These are phyloP conservation scores for Pseudocheirus occidentalis DNA, from an alignment of 2,797 vertebrate species.

Conservation along the genomic window DNA sequence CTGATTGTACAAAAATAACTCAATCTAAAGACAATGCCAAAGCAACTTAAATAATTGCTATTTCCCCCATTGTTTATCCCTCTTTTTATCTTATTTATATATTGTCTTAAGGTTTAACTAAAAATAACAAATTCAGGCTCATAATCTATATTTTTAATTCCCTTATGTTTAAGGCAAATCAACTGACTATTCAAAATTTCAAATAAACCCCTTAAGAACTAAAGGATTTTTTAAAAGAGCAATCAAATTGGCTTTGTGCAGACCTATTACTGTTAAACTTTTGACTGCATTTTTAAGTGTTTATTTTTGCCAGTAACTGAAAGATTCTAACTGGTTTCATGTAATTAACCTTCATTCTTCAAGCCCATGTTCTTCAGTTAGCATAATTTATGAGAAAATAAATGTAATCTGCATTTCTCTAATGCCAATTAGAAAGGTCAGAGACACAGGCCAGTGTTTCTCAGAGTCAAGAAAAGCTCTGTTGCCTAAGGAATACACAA, in stretches of 20 bases:
- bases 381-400: neutral
- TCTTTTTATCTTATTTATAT: neutral
- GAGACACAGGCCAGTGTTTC: neutral
- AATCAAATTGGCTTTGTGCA: neutral
- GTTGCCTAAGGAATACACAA: neutral
- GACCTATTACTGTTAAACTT: neutral
- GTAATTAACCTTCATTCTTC: slow-evolving; percentile 7
- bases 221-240: neutral
- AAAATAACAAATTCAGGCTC: neutral
- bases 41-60: neutral
- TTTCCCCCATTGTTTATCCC: neutral
- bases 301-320: neutral
- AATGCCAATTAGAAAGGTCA: slow-evolving; percentile 11
- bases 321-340: neutral
- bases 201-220: neutral
- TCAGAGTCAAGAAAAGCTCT: neutral
- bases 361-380: neutral
- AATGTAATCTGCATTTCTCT: slow-evolving; percentile 4
- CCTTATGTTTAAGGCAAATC: neutral
- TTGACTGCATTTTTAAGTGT: neutral
- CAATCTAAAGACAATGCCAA: neutral
- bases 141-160: neutral
- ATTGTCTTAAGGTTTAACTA: neutral
- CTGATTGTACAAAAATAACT: neutral
- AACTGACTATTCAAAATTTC: neutral